phyloP scores from a whole-genome alignment of 2,797 vertebrate genomes.

The Cuniculus paca region DNA sequence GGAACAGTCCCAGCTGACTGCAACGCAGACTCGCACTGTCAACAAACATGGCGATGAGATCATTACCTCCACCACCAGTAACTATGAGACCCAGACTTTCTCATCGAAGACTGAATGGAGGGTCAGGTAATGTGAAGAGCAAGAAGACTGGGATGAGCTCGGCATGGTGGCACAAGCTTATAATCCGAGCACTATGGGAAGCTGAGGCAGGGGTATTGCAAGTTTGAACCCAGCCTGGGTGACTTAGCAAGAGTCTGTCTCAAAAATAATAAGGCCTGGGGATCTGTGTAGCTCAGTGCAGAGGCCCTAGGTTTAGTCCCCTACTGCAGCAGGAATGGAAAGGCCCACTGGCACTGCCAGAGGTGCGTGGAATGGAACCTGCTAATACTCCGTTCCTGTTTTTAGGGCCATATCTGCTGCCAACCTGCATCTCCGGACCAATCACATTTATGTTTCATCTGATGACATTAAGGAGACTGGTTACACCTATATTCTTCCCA shows the following conservation, averaged over 20 bases:
- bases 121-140: constrained; percentile 92
- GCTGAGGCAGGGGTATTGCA: not conserved
- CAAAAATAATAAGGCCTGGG: not conserved
- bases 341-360: not conserved
- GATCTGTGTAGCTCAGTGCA: not conserved
- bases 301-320: not conserved
- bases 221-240: not conserved
- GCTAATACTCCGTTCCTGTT: not conserved
- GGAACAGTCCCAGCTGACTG: constrained; percentile 98
- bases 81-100: constrained; percentile 99
- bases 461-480: constrained; percentile 99
- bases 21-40: constrained; percentile 98
- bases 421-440: constrained; percentile 98
- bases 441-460: constrained; percentile 99
- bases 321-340: not conserved
- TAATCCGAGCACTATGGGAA: not conserved
- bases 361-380: not conserved
- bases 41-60: constrained; percentile 99
- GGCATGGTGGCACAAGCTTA: not conserved
- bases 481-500: constrained; percentile 99
- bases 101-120: constrained; percentile 99
- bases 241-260: not conserved
- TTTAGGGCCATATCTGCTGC: constrained; percentile 98
- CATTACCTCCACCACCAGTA: constrained; percentile 99
- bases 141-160: not conserved